phyloP scores from a whole-genome alignment of 2,113 vertebrate genomes.

The Alligator mississippiensis region DNA sequence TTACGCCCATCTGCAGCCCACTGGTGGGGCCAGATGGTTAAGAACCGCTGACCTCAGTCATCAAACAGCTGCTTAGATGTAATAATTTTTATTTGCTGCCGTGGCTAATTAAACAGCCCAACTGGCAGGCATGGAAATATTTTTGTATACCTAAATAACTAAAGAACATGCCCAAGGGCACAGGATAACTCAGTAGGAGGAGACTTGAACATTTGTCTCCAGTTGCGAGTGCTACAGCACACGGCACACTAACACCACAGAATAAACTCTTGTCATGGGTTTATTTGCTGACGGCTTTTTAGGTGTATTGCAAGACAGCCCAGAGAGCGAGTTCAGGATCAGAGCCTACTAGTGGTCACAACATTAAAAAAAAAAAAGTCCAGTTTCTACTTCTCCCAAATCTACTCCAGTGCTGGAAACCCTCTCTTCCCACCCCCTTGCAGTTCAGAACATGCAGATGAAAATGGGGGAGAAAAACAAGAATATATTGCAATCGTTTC shows the following conservation, averaged over 20 bases:
- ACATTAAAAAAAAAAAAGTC: no score
- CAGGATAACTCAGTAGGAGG: neutral
- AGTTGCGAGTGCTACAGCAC: no score
- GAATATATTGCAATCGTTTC: neutral
- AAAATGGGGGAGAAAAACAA: slow-evolving; percentile 11
- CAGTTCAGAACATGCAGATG: neutral
- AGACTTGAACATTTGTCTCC: no score
- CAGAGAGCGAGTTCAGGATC: neutral
- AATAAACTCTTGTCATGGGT: no score
- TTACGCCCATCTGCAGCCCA: no score
- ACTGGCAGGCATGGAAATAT: neutral
- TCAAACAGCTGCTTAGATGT: fast-evolving
- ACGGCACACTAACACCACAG: no score
- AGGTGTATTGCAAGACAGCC: slow-evolving; percentile 27
- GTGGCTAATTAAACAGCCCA: neutral
- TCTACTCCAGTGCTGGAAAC: neutral
- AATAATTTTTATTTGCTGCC: neutral
- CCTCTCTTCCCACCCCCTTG: neutral
- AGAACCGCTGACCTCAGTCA: neutral
- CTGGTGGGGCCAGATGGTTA: no score
- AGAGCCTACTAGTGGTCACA: no score
- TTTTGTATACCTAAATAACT: neutral
- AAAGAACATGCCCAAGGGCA: neutral
- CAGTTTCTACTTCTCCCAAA: neutral
- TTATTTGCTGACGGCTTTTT: neutral